These are phyloP conservation scores for Tenrec ecaudatus DNA, from an alignment of 2,113 vertebrate species.

Conservation along the genomic window DNA sequence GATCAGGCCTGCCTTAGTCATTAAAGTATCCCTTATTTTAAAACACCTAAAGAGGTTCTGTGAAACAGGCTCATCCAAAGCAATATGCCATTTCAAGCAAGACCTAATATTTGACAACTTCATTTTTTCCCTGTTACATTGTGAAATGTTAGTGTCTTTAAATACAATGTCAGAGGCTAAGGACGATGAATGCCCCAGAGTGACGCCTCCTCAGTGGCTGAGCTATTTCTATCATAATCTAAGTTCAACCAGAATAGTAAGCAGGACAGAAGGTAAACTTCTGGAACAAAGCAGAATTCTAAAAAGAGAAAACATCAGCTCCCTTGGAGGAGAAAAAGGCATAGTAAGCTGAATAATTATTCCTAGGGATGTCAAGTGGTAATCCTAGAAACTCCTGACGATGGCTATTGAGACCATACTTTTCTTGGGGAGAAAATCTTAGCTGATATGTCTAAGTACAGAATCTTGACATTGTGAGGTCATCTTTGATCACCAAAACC, in stretches of 20 bases:
- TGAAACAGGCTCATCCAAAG: too few relatives aligned
- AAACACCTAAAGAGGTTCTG: too few relatives aligned
- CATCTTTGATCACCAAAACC: too few relatives aligned
- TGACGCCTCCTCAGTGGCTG: background rate
- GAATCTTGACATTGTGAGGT: background rate
- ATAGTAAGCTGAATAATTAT: background rate
- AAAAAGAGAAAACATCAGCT: background rate
- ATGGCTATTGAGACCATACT: background rate
- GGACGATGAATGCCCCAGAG: background rate
- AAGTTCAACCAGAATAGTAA: background rate
- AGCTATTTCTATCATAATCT: background rate
- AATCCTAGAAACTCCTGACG: background rate
- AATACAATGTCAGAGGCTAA: background rate
- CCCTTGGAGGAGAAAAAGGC: background rate
- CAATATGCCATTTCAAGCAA: too few relatives aligned
- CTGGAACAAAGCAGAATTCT: background rate
- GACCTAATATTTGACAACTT: background rate
- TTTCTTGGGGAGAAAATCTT: background rate
- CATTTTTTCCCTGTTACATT: background rate
- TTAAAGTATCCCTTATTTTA: too few relatives aligned
- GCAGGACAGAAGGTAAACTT: background rate
- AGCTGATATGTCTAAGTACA: background rate
- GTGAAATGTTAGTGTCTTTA: background rate
- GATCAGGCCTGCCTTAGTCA: too few relatives aligned
- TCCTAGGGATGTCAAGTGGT: background rate